Evolutionary conservation across 2,888 invertebrate species (phyloP).

Genomic region (Coecobrya sp.): DNA sequence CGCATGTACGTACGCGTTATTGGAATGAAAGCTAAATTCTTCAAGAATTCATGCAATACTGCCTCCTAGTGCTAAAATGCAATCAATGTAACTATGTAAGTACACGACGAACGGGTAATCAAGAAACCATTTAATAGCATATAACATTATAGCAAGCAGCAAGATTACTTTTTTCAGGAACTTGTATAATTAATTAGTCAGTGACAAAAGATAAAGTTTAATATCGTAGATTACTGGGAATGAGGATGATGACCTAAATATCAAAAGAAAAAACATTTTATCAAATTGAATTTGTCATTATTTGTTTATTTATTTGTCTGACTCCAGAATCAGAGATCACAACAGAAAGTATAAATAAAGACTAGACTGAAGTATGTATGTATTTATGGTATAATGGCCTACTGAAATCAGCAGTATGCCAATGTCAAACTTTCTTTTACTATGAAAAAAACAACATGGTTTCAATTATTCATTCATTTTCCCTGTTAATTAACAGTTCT

Average conservation of each 20-base stretch:
- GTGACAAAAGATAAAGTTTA: too few species aligned
- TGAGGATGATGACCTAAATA: slow-evolving; percentile 14
- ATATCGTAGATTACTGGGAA: too few species aligned
- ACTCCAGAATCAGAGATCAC: background rate
- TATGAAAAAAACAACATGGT: background rate
- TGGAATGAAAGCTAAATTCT: too few species aligned
- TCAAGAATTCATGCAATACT: too few species aligned
- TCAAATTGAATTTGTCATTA: background rate
- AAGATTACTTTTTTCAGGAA: too few species aligned
- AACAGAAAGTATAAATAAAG: background rate
- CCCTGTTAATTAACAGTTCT: background rate
- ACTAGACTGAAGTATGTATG: background rate
- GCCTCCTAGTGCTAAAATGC: too few species aligned
- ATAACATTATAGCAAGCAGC: too few species aligned
- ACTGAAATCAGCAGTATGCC: background rate
- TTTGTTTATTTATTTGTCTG: background rate
- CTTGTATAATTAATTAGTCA: too few species aligned
- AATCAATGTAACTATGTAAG: too few species aligned
- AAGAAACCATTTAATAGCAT: too few species aligned
- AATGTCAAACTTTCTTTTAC: background rate
- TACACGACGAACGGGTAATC: too few species aligned
- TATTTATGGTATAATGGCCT: background rate
- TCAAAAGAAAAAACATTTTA: background rate
- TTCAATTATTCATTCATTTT: background rate
- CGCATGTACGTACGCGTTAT: too few species aligned